phyloP scores from a whole-genome alignment of 2,797 vertebrate genomes.

The Ibycter americanus region DNA sequence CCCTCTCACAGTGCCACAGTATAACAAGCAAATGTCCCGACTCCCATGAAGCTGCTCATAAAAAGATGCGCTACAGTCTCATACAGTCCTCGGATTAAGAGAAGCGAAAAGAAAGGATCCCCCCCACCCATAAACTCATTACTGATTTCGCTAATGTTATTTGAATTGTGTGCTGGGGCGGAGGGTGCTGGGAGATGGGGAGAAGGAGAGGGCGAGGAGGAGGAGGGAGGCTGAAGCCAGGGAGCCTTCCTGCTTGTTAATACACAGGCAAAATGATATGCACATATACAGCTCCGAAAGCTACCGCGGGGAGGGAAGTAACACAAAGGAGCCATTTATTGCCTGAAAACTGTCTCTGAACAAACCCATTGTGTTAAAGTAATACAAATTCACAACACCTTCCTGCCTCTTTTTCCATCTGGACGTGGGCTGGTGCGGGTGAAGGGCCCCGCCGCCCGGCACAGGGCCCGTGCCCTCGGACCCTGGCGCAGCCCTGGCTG shows the following conservation, averaged over 20 bases:
- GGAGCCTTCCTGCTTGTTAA: slow-evolving; percentile 17
- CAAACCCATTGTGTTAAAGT: slow-evolving; percentile 70
- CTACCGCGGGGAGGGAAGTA: slow-evolving; percentile 34
- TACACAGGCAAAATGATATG: slow-evolving; percentile 61
- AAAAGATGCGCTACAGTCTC: slow-evolving; percentile 6
- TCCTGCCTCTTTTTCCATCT: slow-evolving; percentile 52
- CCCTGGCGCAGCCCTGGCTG: background rate
- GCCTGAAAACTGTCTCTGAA: slow-evolving; percentile 68
- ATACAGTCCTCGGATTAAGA: background rate
- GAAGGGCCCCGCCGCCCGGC: accelerated
- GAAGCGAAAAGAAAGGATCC: background rate
- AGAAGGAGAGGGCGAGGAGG: background rate
- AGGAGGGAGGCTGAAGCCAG: background rate
- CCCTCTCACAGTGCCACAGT: slow-evolving; percentile 27
- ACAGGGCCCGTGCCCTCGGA: background rate
- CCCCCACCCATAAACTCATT: background rate
- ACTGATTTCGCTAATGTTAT: background rate
- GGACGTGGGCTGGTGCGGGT: background rate
- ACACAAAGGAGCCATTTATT: slow-evolving; percentile 71
- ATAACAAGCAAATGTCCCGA: slow-evolving; percentile 53
- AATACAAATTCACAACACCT: slow-evolving; percentile 70
- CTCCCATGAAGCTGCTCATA: slow-evolving; percentile 49
- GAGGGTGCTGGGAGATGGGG: background rate
- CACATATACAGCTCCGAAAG: slow-evolving; percentile 42
- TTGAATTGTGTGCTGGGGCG: background rate